phyloP scores from a whole-genome alignment of 2,888 invertebrate species.

The Kuschelorhynchus macadamiae region DNA sequence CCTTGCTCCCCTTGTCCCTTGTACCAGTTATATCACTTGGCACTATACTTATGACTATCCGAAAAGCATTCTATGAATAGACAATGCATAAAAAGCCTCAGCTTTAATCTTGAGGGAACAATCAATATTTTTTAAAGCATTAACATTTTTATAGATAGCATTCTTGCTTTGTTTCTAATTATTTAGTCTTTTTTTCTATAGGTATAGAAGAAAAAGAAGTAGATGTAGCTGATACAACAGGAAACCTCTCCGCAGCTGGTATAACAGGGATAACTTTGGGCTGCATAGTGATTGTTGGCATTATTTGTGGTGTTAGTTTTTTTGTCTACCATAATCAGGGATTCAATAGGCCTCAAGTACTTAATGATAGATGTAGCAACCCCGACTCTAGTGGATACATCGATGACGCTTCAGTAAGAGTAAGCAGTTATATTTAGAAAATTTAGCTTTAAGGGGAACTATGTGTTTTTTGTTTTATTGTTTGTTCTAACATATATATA shows the following conservation, averaged over 20 bases:
- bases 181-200: neutral
- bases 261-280: constrained; percentile 81
- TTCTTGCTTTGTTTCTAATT: no score
- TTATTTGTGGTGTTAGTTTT: constrained; percentile 77
- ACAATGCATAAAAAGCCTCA: no score
- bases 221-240: constrained; percentile 50
- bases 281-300: constrained; percentile 75
- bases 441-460: constrained; percentile 40
- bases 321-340: constrained; percentile 80
- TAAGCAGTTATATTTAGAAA: constrained; percentile 69
- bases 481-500: neutral
- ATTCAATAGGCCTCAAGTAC: constrained; percentile 86
- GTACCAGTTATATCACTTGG: no score
- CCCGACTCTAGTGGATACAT: constrained; percentile 90
- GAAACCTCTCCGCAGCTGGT: constrained; percentile 64
- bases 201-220: constrained; percentile 50
- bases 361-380: constrained; percentile 86
- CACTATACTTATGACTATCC: no score
- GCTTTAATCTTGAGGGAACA: no score
- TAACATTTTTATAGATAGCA: no score
- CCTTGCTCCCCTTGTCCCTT: no score
- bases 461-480: neutral
- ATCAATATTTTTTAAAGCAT: no score
- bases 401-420: constrained; percentile 88
- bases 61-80: no score